Conservation (phyloP, 2,113 vertebrate species). For the Hemibates koningsi region DNA sequence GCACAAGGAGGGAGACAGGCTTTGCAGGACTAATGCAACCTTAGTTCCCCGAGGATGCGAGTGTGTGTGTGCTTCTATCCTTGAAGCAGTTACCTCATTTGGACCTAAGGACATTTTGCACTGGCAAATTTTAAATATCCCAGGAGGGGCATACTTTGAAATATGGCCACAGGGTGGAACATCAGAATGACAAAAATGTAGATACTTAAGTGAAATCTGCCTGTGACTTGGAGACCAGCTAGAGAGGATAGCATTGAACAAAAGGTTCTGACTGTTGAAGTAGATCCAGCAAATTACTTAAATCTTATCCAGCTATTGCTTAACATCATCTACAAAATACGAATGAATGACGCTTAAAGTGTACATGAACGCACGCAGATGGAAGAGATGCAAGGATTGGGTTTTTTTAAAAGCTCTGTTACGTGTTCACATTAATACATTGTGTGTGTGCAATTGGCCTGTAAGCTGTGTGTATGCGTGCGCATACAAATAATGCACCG, state of each 20-base stretch:
- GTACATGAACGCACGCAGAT: not conserved
- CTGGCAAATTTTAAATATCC: constrained; percentile 79
- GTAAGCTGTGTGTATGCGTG: constrained; percentile 6
- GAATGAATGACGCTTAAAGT: constrained; percentile 6
- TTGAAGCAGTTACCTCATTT: constrained; percentile 72
- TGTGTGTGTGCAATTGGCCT: constrained; percentile 35
- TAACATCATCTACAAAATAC: not conserved
- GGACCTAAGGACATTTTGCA: constrained; percentile 73
- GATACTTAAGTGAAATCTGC: constrained; percentile 49
- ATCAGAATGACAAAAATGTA: constrained; percentile 63
- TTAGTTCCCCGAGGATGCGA: constrained; percentile 26
- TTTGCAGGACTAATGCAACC: constrained; percentile 49
- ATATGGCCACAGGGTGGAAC: constrained; percentile 72
- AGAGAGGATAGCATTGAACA: not conserved
- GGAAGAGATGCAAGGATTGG: constrained; percentile 4
- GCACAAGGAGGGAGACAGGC: not conserved
- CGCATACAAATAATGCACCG: constrained; percentile 56
- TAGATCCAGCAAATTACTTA: not conserved
- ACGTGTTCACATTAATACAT: constrained; percentile 31
- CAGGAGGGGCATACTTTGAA: constrained; percentile 75
- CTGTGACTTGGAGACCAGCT: constrained; percentile 39
- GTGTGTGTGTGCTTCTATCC: constrained; percentile 61
- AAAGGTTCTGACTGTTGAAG: not conserved
- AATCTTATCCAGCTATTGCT: not conserved
- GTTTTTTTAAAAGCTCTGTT: constrained; percentile 18